Evolutionary conservation across 2,113 vertebrate species (phyloP).

Genomic region (Thermophis baileyi): DNA sequence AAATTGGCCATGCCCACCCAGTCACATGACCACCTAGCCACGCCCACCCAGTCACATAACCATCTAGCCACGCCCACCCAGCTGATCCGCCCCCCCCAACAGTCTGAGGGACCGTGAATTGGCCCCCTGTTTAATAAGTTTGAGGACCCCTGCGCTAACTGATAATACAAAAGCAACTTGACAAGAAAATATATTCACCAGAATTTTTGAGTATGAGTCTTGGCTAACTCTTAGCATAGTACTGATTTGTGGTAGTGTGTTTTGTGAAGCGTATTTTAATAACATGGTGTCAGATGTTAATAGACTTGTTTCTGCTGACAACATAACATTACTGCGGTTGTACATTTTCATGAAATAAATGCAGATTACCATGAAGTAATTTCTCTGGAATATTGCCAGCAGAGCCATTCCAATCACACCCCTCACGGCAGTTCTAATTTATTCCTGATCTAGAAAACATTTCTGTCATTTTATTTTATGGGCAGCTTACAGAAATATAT

Average conservation of each 20-base stretch:
- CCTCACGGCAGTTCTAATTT: conserved; percentile 40
- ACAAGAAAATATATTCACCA: not conserved
- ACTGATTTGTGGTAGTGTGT: not conserved
- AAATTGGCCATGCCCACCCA: no score
- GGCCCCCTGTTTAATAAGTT: no score
- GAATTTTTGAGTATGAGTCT: conserved; percentile 3
- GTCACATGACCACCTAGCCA: no score
- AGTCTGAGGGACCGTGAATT: no score
- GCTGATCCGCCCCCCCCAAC: no score
- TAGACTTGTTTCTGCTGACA: conserved; percentile 46
- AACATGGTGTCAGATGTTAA: conserved; percentile 49
- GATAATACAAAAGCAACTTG: not conserved
- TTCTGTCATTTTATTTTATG: conserved; percentile 23
- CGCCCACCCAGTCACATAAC: no score
- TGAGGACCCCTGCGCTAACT: no score
- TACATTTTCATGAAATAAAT: conserved; percentile 60
- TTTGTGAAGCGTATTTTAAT: conserved; percentile 49
- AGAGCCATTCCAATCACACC: conserved; percentile 44
- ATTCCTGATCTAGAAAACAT: conserved; percentile 32
- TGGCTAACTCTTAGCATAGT: conserved; percentile 35
- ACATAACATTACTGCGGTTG: conserved; percentile 42
- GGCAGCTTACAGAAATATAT: not conserved
- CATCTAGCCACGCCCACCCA: no score
- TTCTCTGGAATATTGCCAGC: conserved; percentile 41
- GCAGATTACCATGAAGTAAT: conserved; percentile 60